Evolutionary conservation across 2,797 vertebrate species (phyloP), one percentile per base, ranked within the genome.

Genomic region (Geotrypetes seraphini): DNA sequence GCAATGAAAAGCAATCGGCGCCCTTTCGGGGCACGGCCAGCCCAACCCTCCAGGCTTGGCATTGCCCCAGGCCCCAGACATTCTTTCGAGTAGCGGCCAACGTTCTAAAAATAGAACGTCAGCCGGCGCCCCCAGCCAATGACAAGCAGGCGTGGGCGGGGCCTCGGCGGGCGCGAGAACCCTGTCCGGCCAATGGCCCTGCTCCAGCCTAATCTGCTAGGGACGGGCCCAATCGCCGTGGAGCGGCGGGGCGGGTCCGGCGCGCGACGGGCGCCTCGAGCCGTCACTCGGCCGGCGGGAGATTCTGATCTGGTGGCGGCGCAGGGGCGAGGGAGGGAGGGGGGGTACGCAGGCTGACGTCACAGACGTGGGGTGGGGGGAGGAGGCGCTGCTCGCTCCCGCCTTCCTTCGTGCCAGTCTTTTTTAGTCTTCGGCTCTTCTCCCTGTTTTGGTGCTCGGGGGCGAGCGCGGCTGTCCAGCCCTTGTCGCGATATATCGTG

Each of bases 91-190:
- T 64, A 63, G 59, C 76, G 69, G 74, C 69, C 66, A 76, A 71
- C 66, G 66, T 55, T 63, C 80, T 81, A 81, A 75, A 86, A 84
- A 85, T 85, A 85, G 74, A 53, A 22, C 50, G 14, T 28, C 5
- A 59, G 79, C 72, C 73, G n/a, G n/a, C n/a, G 85, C 72, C 75
- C 60, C 58, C 54, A 42, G 50, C 79, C 75, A 68, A 74, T 83
- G 70, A 63, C 56, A 50, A 68, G 69, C 1, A 3, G 16, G 6
- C 16, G 25, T 28, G 16, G 7, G 28, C 8, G n/a, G 57, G 60
- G 58, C 71, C 70, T 66, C 57, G 41, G 54, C n/a, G n/a, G n/a
- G n/a, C 45, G 16, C 36, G 39, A 32, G 23, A 36, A 15, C 28
- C n/a, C 11, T 3, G 9, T 18, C 17, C 5, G 4, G 5, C 57